Evolutionary conservation across 2,797 vertebrate species (phyloP).

Genomic region (Zenarchopterus dispar): DNA sequence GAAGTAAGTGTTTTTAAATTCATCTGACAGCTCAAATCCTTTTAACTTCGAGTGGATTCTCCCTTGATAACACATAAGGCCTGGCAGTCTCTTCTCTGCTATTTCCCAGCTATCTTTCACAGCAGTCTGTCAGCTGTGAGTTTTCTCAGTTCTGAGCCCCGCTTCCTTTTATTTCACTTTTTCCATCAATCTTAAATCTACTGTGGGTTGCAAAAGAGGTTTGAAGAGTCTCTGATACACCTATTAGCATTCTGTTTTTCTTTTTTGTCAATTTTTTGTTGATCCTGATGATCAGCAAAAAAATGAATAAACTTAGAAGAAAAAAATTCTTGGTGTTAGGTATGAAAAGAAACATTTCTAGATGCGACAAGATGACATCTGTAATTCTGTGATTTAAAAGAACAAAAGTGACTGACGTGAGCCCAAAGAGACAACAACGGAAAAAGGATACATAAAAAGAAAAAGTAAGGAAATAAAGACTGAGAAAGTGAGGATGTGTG

Average conservation of each 20-base stretch:
- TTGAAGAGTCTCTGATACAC: conserved; percentile 7
- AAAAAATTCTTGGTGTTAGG: conserved; percentile 7
- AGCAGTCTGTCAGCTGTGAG: conserved; percentile 32
- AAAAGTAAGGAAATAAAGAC: conserved; percentile 3
- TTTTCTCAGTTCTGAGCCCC: conserved; percentile 31
- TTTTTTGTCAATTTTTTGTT: not conserved
- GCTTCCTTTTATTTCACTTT: conserved; percentile 21
- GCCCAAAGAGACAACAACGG: conserved; percentile 3
- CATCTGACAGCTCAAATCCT: conserved; percentile 20
- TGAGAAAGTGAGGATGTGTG: not conserved
- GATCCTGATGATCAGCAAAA: not conserved
- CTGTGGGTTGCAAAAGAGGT: not conserved
- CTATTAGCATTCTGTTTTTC: not conserved
- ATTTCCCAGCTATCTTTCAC: conserved; percentile 35
- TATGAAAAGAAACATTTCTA: conserved; percentile 8
- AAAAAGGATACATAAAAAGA: conserved; percentile 14
- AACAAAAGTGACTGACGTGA: conserved; percentile 29
- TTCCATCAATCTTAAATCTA: conserved; percentile 12
- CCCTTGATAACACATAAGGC: conserved; percentile 29
- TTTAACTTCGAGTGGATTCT: conserved; percentile 38
- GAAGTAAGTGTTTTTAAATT: conserved; percentile 24
- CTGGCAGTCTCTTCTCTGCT: conserved; percentile 21
- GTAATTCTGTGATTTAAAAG: conserved; percentile 17
- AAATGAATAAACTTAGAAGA: too few species aligned
- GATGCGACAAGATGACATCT: conserved; percentile 21